phyloP scores from a whole-genome alignment of 2,113 vertebrate genomes.

The Abramis brama region DNA sequence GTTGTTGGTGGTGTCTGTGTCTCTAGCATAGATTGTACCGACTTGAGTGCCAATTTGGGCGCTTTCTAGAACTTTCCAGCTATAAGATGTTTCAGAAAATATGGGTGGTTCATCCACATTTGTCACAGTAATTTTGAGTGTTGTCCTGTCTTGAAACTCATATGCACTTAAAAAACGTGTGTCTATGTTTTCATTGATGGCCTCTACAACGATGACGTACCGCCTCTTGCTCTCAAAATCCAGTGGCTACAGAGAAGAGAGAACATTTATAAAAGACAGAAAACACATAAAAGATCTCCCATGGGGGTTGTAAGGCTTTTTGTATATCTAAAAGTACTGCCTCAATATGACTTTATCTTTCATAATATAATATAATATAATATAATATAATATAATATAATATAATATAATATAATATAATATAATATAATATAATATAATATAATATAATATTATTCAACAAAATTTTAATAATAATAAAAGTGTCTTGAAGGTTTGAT shows the following conservation, averaged over 20 bases:
- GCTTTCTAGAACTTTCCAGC: constrained; percentile 85
- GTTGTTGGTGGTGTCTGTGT: constrained; percentile 80
- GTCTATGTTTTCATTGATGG: constrained; percentile 79
- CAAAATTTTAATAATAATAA: neutral
- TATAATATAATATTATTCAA: too few relatives aligned
- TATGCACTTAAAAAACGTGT: constrained; percentile 70
- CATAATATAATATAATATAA: too few relatives aligned
- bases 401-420: too few relatives aligned
- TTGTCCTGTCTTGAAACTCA: constrained; percentile 79
- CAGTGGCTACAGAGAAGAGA: constrained; percentile 75
- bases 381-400: too few relatives aligned
- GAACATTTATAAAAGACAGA: constrained; percentile 7
- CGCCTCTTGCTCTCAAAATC: constrained; percentile 86
- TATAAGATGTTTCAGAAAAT: constrained; percentile 75
- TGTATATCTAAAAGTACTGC: too few relatives aligned
- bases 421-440: too few relatives aligned
- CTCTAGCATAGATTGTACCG: constrained; percentile 81
- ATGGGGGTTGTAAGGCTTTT: too few relatives aligned
- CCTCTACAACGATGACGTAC: constrained; percentile 81
- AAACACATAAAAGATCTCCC: too few relatives aligned
- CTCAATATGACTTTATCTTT: too few relatives aligned
- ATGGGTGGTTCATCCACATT: constrained; percentile 91
- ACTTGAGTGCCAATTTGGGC: constrained; percentile 71
- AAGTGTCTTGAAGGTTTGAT: neutral
- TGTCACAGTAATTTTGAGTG: constrained; percentile 84